Conservation (phyloP, 2,113 vertebrate genomes). For the Ellobius talpinus region DNA sequence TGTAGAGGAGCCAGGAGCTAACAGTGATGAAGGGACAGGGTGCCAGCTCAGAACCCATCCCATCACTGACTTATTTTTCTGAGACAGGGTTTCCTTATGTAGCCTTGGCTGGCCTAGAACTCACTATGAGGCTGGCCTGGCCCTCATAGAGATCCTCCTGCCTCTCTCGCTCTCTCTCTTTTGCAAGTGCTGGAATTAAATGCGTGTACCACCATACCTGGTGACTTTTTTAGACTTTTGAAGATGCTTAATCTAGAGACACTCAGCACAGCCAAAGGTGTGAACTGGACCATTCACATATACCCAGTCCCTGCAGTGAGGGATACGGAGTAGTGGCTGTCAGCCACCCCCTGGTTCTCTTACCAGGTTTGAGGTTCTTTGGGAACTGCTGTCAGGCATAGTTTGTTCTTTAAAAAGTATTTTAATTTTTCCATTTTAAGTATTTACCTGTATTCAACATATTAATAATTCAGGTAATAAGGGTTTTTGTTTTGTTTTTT, state of each 20-base stretch:
- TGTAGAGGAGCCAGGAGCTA: background rate
- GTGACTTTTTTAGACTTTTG: background rate
- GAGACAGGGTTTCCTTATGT: background rate
- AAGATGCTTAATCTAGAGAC: background rate
- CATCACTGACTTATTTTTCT: too few relatives aligned
- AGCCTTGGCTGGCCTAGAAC: background rate
- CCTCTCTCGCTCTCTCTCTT: background rate
- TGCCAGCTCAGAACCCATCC: rapidly evolving
- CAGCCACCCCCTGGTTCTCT: background rate
- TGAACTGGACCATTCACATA: background rate
- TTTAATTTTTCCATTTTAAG: background rate
- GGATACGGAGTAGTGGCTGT: too few relatives aligned
- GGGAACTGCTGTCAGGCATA: too few relatives aligned
- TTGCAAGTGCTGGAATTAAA: background rate
- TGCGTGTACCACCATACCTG: background rate
- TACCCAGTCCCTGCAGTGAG: rapidly evolving
- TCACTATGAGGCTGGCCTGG: background rate
- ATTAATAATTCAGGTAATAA: background rate
- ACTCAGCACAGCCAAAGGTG: background rate
- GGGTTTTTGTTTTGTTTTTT: background rate
- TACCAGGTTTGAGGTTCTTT: background rate
- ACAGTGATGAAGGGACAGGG: background rate
- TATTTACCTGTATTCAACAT: background rate
- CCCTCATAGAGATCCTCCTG: background rate
- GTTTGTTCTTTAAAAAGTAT: background rate